Conservation (phyloP, 2,888 invertebrate genomes). For the Meteorus colon region DNA sequence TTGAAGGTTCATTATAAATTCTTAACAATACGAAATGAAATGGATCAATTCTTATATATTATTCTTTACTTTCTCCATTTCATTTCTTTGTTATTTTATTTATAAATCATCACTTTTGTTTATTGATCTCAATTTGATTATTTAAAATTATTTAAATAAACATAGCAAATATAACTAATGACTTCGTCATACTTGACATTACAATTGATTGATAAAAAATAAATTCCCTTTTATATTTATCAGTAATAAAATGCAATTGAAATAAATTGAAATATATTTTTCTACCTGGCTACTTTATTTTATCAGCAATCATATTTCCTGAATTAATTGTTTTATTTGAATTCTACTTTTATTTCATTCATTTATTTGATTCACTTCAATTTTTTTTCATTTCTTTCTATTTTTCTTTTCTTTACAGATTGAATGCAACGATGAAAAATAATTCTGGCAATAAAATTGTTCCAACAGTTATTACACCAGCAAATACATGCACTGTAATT, state of each 20-base stretch:
- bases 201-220: not conserved
- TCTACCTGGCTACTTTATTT: not conserved
- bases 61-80: conserved; percentile 15
- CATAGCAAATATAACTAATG: not conserved
- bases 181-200: not conserved
- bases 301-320: not conserved
- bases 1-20: conserved; percentile 33
- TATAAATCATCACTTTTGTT: not conserved
- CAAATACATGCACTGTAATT: conserved; percentile 7
- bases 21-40: conserved; percentile 12
- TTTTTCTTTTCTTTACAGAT: not conserved
- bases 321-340: too few relatives aligned
- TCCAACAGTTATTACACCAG: not conserved
- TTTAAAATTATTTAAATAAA: not conserved
- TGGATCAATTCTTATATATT: conserved; percentile 12
- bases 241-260: too few relatives aligned
- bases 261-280: too few relatives aligned
- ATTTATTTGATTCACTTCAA: not conserved
- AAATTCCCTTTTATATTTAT: not conserved
- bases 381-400: not conserved
- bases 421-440: not conserved
- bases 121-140: too few relatives aligned
- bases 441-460: conserved; percentile 1
- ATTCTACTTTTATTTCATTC: not conserved
- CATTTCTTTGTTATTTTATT: conserved; percentile 18